A percentile compares a stretch with the other conserved stretches of the same genome.
Conservation (phyloP, 2,888 invertebrate species). For the Eilema caniola region DNA sequence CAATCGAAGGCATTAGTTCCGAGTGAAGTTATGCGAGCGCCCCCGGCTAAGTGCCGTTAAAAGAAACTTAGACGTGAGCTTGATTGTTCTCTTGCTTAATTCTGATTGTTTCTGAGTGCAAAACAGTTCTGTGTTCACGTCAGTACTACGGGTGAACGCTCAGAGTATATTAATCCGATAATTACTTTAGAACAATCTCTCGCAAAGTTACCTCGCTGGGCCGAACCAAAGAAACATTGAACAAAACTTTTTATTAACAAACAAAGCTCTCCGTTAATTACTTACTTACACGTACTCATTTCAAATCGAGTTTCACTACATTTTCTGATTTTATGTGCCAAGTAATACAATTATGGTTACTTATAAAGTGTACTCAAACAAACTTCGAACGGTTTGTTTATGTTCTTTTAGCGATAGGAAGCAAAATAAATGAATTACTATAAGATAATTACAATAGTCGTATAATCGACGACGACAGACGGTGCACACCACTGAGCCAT, state of each 20-base stretch:
- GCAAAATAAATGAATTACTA: not conserved
- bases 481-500: no score
- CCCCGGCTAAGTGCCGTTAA: slow-evolving; percentile 83
- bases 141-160: slow-evolving; percentile 73
- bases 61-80: slow-evolving; percentile 85
- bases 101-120: slow-evolving; percentile 83
- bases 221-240: slow-evolving; percentile 68
- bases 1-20: slow-evolving; percentile 85
- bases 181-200: slow-evolving; percentile 85
- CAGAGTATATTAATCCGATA: slow-evolving; percentile 84
- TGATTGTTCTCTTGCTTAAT: slow-evolving; percentile 83
- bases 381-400: not conserved
- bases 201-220: slow-evolving; percentile 71
- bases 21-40: slow-evolving; percentile 81
- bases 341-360: slow-evolving; percentile 42
- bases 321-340: slow-evolving; percentile 45
- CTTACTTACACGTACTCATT: slow-evolving; percentile 65
- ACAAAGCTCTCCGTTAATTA: slow-evolving; percentile 75
- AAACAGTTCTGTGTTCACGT: slow-evolving; percentile 77
- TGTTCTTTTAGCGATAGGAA: not conserved
- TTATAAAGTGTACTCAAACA: slow-evolving; percentile 26
- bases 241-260: slow-evolving; percentile 76
- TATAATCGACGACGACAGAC: no score
- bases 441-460: no score
- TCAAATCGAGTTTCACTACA: slow-evolving; percentile 43